phyloP scores from a whole-genome alignment of 1,140 invertebrate species.

The Sycobia sp. region DNA sequence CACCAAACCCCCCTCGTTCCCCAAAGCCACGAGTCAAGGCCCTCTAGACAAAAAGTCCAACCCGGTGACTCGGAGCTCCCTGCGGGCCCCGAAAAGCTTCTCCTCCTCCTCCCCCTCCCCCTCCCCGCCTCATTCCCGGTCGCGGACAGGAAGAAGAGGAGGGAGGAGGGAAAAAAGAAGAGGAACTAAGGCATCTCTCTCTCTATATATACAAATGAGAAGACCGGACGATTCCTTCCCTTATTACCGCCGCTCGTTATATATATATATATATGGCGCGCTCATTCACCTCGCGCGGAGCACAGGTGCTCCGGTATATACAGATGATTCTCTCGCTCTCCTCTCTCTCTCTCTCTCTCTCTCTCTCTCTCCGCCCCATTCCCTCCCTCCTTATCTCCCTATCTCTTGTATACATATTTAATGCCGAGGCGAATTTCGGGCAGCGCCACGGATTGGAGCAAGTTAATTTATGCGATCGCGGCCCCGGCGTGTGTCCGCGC shows the following conservation, averaged over 20 bases:
- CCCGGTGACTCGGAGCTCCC: too few relatives aligned
- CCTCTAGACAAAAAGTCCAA: conserved; percentile 15
- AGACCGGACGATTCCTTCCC: not conserved
- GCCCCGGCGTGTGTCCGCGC: not conserved
- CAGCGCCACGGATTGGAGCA: conserved; percentile 24
- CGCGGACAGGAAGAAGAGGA: too few relatives aligned
- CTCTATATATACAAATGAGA: conserved; percentile 21
- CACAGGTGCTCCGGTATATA: too few relatives aligned
- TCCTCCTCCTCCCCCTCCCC: not conserved
- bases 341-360: too few relatives aligned
- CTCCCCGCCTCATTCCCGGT: too few relatives aligned
- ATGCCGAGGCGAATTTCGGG: conserved; percentile 19
- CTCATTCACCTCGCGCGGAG: too few relatives aligned
- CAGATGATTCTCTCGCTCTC: too few relatives aligned
- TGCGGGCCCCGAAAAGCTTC: not conserved
- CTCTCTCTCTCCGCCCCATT: not conserved
- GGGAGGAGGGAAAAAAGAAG: not conserved
- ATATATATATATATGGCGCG: too few relatives aligned
- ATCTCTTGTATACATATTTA: conserved; percentile 28
- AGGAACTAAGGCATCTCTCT: not conserved
- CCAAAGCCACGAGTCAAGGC: conserved; percentile 14
- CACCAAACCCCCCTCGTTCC: too few relatives aligned
- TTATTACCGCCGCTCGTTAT: too few relatives aligned
- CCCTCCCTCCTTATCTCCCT: conserved; percentile 17
- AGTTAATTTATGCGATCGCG: conserved; percentile 11